These are phyloP conservation scores for Agonopterix heracliana DNA, from an alignment of 2,888 invertebrate species.

Conservation along the genomic window DNA sequence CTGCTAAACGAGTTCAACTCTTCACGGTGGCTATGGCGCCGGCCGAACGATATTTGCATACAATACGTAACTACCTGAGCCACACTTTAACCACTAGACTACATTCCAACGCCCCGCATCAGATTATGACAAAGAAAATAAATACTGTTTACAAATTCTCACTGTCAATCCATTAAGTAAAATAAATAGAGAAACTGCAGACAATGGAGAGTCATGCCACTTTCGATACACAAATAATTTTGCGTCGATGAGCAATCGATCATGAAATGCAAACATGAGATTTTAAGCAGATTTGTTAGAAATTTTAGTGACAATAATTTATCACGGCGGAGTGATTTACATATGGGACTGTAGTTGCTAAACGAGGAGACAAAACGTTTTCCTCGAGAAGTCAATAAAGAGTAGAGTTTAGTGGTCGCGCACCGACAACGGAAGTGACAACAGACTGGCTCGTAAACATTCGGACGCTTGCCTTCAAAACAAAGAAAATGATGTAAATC, in stretches of 20 bases:
- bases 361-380: conserved; percentile 28
- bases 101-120: not conserved
- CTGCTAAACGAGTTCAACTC: conserved; percentile 54
- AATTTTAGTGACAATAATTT: conserved; percentile 27
- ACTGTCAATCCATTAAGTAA: not conserved
- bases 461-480: conserved; percentile 25
- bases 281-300: conserved; percentile 22
- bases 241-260: conserved; percentile 13
- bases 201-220: too few relatives aligned
- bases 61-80: conserved; percentile 33
- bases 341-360: conserved; percentile 25
- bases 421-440: conserved; percentile 36
- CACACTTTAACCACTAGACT: not conserved
- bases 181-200: not conserved
- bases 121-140: not conserved
- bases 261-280: conserved; percentile 14
- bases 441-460: conserved; percentile 43
- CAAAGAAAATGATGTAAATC: conserved; percentile 34
- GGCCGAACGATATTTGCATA: conserved; percentile 57
- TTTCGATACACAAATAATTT: not conserved
- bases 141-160: not conserved
- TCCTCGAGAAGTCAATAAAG: conserved; percentile 31
- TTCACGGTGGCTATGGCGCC: conserved; percentile 28
- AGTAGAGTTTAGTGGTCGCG: conserved; percentile 31
- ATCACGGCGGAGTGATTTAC: conserved; percentile 27